phyloP scores from a whole-genome alignment of 2,797 vertebrate genomes.

The Ctenopoma multispine region DNA sequence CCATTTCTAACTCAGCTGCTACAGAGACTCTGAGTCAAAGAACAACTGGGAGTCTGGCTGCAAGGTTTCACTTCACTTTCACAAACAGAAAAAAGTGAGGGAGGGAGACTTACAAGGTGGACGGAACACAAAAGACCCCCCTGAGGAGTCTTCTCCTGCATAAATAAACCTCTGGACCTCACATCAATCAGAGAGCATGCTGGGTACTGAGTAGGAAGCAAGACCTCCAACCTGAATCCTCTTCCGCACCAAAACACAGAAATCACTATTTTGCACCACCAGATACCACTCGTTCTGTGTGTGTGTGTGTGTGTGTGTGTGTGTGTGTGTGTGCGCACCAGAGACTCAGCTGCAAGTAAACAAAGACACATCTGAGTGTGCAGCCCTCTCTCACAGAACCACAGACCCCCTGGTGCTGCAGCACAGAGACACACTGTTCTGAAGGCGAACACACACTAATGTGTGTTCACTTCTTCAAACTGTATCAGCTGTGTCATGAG shows the following conservation, averaged over 20 bases:
- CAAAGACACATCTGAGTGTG: constrained; percentile 47
- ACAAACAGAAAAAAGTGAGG: not conserved
- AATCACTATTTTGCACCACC: not conserved
- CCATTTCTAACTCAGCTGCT: not conserved
- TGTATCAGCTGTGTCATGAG: not conserved
- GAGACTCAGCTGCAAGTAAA: constrained; percentile 53
- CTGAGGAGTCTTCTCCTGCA: not conserved
- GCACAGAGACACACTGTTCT: constrained; percentile 41
- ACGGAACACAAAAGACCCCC: not conserved
- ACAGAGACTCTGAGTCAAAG: constrained; percentile 10
- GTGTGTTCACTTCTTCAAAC: not conserved
- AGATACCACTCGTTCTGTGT: too few species aligned
- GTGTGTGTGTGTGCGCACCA: not conserved
- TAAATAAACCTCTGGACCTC: not conserved
- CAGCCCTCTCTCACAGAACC: not conserved
- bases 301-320: not conserved
- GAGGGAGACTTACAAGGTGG: not conserved
- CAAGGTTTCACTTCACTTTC: constrained; percentile 58
- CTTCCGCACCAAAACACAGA: not conserved
- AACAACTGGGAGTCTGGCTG: constrained; percentile 13
- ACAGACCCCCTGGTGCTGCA: constrained; percentile 11
- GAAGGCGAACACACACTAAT: constrained; percentile 26
- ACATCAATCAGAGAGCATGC: constrained; percentile 36
- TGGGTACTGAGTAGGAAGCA: constrained; percentile 25
- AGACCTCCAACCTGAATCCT: not conserved